Evolutionary conservation across 2,888 invertebrate species (phyloP).

Genomic region (Hirtodrosophila alboralis): DNA sequence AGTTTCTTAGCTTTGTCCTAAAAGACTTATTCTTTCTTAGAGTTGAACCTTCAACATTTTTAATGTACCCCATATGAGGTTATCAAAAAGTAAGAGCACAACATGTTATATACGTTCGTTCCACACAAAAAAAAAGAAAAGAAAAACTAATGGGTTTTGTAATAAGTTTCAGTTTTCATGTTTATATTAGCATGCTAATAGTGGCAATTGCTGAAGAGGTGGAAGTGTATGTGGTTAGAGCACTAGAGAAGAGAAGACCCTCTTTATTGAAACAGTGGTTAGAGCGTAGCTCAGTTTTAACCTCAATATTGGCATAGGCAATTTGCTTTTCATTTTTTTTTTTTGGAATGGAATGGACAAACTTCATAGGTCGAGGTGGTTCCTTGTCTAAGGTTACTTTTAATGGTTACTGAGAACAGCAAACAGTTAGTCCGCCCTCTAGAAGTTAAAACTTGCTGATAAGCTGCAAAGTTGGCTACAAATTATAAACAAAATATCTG

Average conservation of each 20-base stretch:
- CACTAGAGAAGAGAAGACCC: neutral
- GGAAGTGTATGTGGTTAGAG: slow-evolving; percentile 9
- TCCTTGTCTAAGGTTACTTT: slow-evolving; percentile 44
- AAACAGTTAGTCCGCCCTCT: slow-evolving; percentile 46
- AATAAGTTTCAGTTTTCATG: slow-evolving; percentile 77
- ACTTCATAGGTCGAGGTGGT: slow-evolving; percentile 22
- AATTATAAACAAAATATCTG: slow-evolving; percentile 43
- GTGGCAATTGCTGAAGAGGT: slow-evolving; percentile 46
- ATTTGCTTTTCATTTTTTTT: slow-evolving; percentile 51
- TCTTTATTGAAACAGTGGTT: slow-evolving; percentile 19
- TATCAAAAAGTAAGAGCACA: slow-evolving; percentile 3
- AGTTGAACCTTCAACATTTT: neutral
- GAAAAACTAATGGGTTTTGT: slow-evolving; percentile 69
- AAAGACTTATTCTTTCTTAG: no score
- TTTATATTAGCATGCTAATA: slow-evolving; percentile 77
- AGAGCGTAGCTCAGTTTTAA: slow-evolving; percentile 9
- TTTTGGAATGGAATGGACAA: slow-evolving; percentile 12
- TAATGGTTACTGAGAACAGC: slow-evolving; percentile 51
- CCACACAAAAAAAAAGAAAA: slow-evolving; percentile 27
- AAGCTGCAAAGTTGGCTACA: slow-evolving; percentile 42
- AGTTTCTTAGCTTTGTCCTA: no score
- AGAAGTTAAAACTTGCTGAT: slow-evolving; percentile 31
- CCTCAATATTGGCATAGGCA: slow-evolving; percentile 60
- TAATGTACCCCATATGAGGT: neutral
- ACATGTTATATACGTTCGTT: slow-evolving; percentile 22